phyloP scores from a whole-genome alignment of 2,888 invertebrate species.

The Agonopterix arenella region DNA sequence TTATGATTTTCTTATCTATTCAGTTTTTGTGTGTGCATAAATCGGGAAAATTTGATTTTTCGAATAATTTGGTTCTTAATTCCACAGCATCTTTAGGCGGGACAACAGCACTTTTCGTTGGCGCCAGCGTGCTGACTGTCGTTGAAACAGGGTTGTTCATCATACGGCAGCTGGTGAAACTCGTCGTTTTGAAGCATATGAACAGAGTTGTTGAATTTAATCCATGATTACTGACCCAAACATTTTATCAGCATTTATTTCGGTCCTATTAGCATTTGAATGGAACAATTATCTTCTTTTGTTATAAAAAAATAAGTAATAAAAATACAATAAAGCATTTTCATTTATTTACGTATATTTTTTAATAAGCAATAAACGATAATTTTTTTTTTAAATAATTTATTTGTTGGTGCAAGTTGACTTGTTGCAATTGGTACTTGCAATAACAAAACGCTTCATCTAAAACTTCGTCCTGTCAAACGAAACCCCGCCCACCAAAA shows the following conservation, averaged over 20 bases:
- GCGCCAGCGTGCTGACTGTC: constrained; percentile 63
- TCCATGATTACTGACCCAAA: constrained; percentile 5
- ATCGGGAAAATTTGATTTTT: too few species aligned
- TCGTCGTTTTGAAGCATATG: constrained; percentile 5
- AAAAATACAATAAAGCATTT: too few species aligned
- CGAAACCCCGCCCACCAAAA: neutral
- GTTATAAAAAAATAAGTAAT: too few species aligned
- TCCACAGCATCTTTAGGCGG: constrained; percentile 63
- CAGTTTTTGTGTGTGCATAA: too few species aligned
- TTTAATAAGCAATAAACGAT: too few species aligned
- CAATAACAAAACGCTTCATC: constrained; percentile 2
- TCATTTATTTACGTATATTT: too few species aligned
- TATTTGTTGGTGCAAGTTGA: neutral
- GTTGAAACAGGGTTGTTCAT: constrained; percentile 58
- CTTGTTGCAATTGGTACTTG: neutral
- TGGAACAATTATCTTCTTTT: too few species aligned
- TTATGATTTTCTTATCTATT: too few species aligned
- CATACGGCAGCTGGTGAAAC: constrained; percentile 28
- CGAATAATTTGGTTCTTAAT: neutral
- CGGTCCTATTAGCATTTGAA: neutral
- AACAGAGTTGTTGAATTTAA: constrained; percentile 20
- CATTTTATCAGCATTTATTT: too few species aligned
- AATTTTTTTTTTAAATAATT: too few species aligned
- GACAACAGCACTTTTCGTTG: constrained; percentile 66
- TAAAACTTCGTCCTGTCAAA: neutral